phyloP scores from a whole-genome alignment of 2,797 vertebrate species.

The Megalops cyprinoides region DNA sequence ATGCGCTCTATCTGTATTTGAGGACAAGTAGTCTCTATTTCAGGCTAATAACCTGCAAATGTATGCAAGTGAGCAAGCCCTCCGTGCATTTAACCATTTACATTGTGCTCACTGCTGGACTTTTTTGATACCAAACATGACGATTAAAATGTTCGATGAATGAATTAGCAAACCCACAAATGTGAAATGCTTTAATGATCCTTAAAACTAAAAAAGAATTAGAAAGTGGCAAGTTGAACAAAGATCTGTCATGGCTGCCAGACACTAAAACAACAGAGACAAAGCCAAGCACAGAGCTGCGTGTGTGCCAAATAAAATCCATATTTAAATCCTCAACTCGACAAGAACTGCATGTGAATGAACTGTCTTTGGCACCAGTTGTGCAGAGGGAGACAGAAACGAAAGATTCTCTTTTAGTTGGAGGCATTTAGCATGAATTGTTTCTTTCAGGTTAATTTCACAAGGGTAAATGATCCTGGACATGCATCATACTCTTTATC shows the following conservation, averaged over 20 bases:
- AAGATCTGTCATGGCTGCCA: conserved; percentile 61
- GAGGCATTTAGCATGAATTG: conserved; percentile 50
- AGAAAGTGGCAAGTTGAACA: conserved; percentile 53
- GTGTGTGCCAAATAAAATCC: conserved; percentile 66
- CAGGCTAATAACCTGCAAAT: not conserved
- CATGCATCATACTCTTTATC: conserved; percentile 2
- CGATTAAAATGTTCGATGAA: not conserved
- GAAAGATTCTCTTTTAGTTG: conserved; percentile 52
- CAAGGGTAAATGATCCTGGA: conserved; percentile 4
- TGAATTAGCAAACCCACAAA: not conserved
- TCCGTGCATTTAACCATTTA: not conserved
- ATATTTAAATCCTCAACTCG: conserved; percentile 65
- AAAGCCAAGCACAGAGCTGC: conserved; percentile 54
- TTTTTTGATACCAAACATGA: conserved; percentile 8
- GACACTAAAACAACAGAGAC: conserved; percentile 61
- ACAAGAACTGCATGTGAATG: conserved; percentile 66
- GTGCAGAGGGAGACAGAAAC: conserved; percentile 35
- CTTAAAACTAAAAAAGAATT: conserved; percentile 53
- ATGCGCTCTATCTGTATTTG: not conserved
- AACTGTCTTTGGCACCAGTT: conserved; percentile 66
- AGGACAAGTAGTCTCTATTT: not conserved
- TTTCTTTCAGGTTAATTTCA: conserved; percentile 55
- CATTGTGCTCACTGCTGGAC: not conserved
- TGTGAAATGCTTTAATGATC: conserved; percentile 43
- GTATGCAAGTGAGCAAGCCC: not conserved